Evolutionary conservation across 2,888 invertebrate genomes (phyloP), one percentile per base, ranked within the genome.

Genomic region (Pristionchus japonicus): DNA sequence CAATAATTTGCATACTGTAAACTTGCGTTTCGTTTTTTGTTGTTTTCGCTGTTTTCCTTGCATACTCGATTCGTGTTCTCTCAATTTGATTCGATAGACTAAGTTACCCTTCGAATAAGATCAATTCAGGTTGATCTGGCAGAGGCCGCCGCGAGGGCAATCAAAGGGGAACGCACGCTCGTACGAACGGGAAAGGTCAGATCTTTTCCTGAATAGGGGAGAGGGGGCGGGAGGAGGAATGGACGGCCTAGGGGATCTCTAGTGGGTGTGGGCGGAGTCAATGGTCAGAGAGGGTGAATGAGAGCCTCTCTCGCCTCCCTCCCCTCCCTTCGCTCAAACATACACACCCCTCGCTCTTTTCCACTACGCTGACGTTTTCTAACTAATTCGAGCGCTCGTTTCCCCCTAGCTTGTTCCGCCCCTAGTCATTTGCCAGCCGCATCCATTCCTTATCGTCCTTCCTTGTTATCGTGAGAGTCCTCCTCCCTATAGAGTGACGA

Each of bases 381-480:
- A 43, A 27, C 77, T 77, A 77, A 77, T 77, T 77, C 77, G 77
- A 43, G 70, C 57, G 57, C 43, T n/a, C 40, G 23, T 74, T 70
- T 74, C 23, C 13, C 31, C 13, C 70, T 20, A 3, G 67, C 67
- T 7, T 9, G 23, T 74, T 74, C 37, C n/a, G n/a, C n/a, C n/a
- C n/a, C n/a, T n/a, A n/a, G 27, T 13, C 17, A 77, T n/a, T 57
- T 77, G 23, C 43, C n/a, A 40, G 9, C 43, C 57, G 57, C 57
- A 57, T 77, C 77, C 13, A 23, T 43, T n/a, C 74, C 77, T 77
- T 77, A 77, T 77, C 77, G 77, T 86, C 70, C 20, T n/a, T 17
- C 11, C 31, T 47, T 86, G 43, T 86, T 67, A 86, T 70, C 70
- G 86, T 40, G 40, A 83, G 49, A 77, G 77, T 40, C 82, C 47